Evolutionary conservation across 1,140 invertebrate genomes (phyloP), one percentile per base, ranked within the genome.

Genomic region (Aplysia californica): DNA sequence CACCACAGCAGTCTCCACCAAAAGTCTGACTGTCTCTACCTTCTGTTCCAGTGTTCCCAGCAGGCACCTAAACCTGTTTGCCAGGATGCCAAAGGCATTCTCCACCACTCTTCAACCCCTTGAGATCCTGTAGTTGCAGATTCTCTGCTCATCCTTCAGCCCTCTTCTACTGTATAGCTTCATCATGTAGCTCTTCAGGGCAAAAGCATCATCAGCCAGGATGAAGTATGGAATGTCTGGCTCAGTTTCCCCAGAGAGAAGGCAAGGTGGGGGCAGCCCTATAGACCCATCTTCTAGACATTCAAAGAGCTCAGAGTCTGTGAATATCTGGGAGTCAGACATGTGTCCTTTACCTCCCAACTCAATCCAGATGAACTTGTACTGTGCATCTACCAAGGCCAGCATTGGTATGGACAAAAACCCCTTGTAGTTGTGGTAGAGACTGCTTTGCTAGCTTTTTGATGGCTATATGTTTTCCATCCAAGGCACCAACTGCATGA

Each of bases 81-180:
- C 80, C 23, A 79, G 66, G 31, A 81, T 81, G 55, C 77, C 87
- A 84, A 89, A 89, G 26, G 83, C 79, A 84, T 87, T 87, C 81
- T 89, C 88, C 20, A 84, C 82, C 29, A 84, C 80, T 67, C 84
- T 80, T 50, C 88, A 36, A 15, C 81, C 86, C 44, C 82, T 75
- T 33, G 80, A 86, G 3, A 91, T 75, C 73, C 90, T 80, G 77
- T 91, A 92, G 80, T 92, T 92, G 80, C 86, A 90, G 77, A 91
- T 78, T 71, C 73, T 76, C 72, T 82, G 59, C 38, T 80, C 82
- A 44, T 66, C 41, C 20, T 80, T 82, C 83, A 75, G 69, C 73
- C 6, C 82, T 80, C 75, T 29, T 31, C 29, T 18, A 26, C 3
- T 5, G 21, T 29, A 66, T 85, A 36, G 82, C 39, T 82, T 80